Evolutionary conservation across 2,888 invertebrate genomes (phyloP), one percentile per base, ranked within the genome.

Genomic region (Caradrina kadenii): DNA sequence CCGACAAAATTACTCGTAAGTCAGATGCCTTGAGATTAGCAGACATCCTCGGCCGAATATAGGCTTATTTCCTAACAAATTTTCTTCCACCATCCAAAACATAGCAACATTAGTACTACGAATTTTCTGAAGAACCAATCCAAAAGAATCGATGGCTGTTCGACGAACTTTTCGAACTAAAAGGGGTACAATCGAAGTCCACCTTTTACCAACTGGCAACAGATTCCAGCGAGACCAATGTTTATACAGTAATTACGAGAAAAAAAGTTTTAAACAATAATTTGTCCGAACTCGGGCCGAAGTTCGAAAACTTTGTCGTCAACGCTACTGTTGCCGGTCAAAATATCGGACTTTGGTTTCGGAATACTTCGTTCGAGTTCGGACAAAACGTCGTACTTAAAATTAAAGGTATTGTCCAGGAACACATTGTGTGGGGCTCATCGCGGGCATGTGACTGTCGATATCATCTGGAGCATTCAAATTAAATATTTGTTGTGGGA

Each of bases 341-440:
- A 72, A 82, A 81, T 86, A 79, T 76, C 70, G 56, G 73, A 80
- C 73, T 81, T 75, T 63, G 63, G 65, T 70, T 76, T 76, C 66
- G 63, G 76, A 78, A 82, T 77, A 80, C 67, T 70, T 76, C 73
- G 65, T 70, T 15, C 19, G 54, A 76, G 26, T 82, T 69, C 60
- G 69, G 45, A 81, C 68, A 82, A 82, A 69, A 58, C 62, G 31
- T 68, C 52, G 15, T 70, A 63, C 71, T 77, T 83, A 77, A 83
- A 86, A 80, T 86, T 84, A 77, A 76, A 82, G 72, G 76, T 76
- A 82, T 80, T 76, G 76, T 77, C 31, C 50, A n/a, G 26, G 6
- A 50, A 73, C 15, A 69, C 55, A 79, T 77, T 80, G 72, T 71
- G 31, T 31, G 10, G 6, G 4, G 8, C 31, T 52, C 49, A 54